Evolutionary conservation across 2,888 invertebrate genomes (phyloP), one percentile per base, ranked within the genome.

Genomic region (Creontiades dilutus): DNA sequence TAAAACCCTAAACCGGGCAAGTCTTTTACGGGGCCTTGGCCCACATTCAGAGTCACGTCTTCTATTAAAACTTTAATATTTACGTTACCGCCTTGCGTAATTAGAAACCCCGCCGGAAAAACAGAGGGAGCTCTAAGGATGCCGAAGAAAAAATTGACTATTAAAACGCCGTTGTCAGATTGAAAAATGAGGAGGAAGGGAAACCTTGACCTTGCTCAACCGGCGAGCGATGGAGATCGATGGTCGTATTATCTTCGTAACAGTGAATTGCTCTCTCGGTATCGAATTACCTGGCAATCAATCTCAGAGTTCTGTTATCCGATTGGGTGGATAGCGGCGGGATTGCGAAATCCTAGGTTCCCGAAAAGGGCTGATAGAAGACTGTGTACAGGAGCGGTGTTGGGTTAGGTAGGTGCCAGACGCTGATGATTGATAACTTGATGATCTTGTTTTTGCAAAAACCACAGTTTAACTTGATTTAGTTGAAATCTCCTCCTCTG

Each of bases 31-130:
- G 52, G 80, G 78, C 88, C 88, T 88, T 88, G 88, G 80, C 88
- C 88, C 88, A 88, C 88, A 78, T 88, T 78, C 78, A 16, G 47
- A 88, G 88, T 88, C 88, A 88, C 88, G 88, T 88, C 88, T 88
- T 88, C 88, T 46, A 88, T 88, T 88, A 88, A 88, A 88, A 76
- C 61, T 76, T 80, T 78, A 80, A 78, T 88, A 78, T 88, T 88
- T 88, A 78, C 55, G 57, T 55, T 46, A 16, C 57, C 57, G 55
- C 57, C 85, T 55, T 14, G 55, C 55, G 85, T 85, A 85, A 85
- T 85, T 85, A 85, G 85, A 85, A 48, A 52, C 52, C 82, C 48
- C 13, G 19, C 19, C n/a, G 80, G 80, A 27, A 82, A 82, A 82
- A 48, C 19, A 28, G 47, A 9, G 48, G 27, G 75, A 37, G 37